phyloP scores from a whole-genome alignment of 2,888 invertebrate species.

The Lepidocyrtinus sp. region DNA sequence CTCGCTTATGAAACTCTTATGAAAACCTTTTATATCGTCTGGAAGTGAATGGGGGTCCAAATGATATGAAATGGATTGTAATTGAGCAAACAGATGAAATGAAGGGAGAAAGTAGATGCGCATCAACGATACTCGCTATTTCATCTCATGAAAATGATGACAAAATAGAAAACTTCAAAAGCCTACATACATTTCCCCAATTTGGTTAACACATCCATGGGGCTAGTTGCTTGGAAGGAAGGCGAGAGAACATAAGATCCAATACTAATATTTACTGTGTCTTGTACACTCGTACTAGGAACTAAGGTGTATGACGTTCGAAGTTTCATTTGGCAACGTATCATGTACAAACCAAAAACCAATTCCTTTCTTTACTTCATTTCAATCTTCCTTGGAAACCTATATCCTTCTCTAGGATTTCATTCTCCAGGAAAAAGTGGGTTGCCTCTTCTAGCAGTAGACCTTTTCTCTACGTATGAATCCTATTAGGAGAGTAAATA shows the following conservation, averaged over 20 bases:
- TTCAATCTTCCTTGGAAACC: neutral
- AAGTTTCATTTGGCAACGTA: neutral
- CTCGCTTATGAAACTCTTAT: no score
- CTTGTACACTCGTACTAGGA: no score
- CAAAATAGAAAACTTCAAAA: neutral
- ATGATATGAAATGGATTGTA: slow-evolving; percentile 62
- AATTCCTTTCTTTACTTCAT: neutral
- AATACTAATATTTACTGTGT: no score
- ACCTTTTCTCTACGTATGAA: neutral
- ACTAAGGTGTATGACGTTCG: neutral
- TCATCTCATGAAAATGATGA: slow-evolving; percentile 9
- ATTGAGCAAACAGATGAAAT: slow-evolving; percentile 56
- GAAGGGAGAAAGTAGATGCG: slow-evolving; percentile 10
- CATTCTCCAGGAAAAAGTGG: neutral
- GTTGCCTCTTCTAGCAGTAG: neutral
- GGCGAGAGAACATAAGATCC: no score
- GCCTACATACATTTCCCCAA: neutral
- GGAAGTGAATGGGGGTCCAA: slow-evolving; percentile 37
- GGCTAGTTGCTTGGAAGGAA: no score
- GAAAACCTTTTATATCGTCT: neutral
- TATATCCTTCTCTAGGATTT: neutral
- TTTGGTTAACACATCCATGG: neutral
- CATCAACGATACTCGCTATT: slow-evolving; percentile 28
- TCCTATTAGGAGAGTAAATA: neutral
- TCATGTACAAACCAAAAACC: neutral